These are phyloP conservation scores for Tribolium freemani DNA, from an alignment of 2,888 invertebrate species.

Conservation along the genomic window DNA sequence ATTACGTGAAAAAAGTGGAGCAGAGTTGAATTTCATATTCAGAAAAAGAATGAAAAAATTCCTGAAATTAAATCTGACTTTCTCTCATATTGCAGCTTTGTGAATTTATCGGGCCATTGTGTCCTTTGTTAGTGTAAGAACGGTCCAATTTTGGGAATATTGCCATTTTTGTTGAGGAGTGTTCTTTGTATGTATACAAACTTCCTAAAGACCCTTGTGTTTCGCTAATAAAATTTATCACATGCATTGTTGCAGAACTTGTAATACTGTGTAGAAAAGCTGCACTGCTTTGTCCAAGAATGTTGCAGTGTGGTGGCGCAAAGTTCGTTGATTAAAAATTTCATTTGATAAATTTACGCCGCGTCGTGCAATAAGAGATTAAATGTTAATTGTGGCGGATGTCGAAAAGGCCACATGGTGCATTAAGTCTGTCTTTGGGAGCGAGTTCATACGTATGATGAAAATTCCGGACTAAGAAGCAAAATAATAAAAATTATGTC, in stretches of 20 bases:
- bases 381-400: conserved; percentile 22
- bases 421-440: conserved; percentile 10
- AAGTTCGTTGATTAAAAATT: conserved; percentile 30
- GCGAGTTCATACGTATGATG: conserved; percentile 24
- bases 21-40: not conserved
- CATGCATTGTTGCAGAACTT: conserved; percentile 17
- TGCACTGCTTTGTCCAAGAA: not conserved
- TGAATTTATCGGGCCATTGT: conserved; percentile 8
- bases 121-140: conserved; percentile 8
- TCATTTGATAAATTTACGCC: conserved; percentile 13
- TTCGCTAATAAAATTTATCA: conserved; percentile 16
- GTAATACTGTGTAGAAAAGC: conserved; percentile 5
- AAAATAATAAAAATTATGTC: conserved; percentile 55
- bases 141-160: conserved; percentile 7
- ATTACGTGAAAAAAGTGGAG: conserved; percentile 19
- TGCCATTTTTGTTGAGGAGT: conserved; percentile 1
- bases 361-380: conserved; percentile 14
- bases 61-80: not conserved
- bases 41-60: not conserved
- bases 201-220: conserved; percentile 10
- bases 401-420: conserved; percentile 5
- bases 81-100: conserved; percentile 12
- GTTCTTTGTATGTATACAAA: conserved; percentile 18
- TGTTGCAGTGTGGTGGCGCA: not conserved
- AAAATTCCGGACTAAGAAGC: conserved; percentile 37